Percentiles rank a stretch among this genome's conserved stretches.
Conservation (phyloP, 2,797 vertebrate genomes). For the Falco berigora region DNA sequence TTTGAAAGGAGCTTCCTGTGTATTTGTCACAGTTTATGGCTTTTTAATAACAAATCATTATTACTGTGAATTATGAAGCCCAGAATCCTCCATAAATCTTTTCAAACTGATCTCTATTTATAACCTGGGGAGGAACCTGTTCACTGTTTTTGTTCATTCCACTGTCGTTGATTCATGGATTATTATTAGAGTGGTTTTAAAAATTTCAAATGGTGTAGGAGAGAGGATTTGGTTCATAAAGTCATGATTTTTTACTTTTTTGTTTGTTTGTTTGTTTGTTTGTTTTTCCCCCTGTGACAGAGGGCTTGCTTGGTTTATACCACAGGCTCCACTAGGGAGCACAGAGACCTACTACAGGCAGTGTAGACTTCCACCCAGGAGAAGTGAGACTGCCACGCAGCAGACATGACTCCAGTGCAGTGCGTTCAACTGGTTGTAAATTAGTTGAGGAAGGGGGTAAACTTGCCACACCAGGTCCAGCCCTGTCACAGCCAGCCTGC, state of each 20-base stretch:
- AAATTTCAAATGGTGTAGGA: background rate
- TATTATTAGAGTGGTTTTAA: background rate
- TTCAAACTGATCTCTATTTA: conserved; percentile 9
- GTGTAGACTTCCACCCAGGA: background rate
- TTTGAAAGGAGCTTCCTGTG: conserved; percentile 30
- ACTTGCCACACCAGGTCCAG: background rate
- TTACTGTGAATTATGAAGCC: background rate
- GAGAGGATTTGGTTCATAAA: background rate
- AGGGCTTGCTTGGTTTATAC: background rate
- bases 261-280: background rate
- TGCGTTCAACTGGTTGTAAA: background rate
- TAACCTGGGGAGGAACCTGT: conserved; percentile 30
- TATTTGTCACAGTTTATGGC: conserved; percentile 34
- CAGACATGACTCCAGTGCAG: background rate
- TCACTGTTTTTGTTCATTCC: background rate
- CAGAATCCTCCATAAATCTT: background rate
- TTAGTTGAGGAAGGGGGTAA: background rate
- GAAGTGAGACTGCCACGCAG: background rate
- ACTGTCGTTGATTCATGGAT: background rate
- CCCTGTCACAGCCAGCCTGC: background rate
- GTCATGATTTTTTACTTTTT: background rate
- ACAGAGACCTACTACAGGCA: background rate
- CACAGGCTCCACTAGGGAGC: accelerated
- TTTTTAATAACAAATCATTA: conserved; percentile 40
- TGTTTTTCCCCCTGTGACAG: background rate